Evolutionary conservation across 2,113 vertebrate genomes (phyloP), one percentile per base, ranked within the genome.

Genomic region (Phycodurus eques): DNA sequence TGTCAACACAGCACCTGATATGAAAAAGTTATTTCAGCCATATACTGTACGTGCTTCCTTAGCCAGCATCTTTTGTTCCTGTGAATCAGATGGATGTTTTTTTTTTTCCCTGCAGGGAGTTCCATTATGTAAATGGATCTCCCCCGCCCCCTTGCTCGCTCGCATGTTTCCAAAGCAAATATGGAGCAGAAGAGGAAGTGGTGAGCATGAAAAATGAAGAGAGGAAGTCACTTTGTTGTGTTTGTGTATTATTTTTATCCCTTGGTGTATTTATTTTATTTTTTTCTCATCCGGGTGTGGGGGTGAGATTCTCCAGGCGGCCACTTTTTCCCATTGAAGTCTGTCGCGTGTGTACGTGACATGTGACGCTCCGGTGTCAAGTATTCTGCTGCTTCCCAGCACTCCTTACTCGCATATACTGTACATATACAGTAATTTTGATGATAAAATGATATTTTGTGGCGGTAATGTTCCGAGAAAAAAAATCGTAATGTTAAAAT

Each of bases 291-390:
- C 5, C 4, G 8, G 2, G 44, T 12, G 20, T 22, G 33, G 42
- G 22, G 43, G 49, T 59, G 65, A 22, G 17, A 43, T 22, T 64
- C 65, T 44, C 53, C 73, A 53, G 13, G 1, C 43, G 8, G n/a
- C 63, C 43, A 31, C 22, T 66, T 47, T 47, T 64, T 47, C 44
- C n/a, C 42, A 27, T 75, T 74, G 63, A 44, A 35, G 78, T 46
- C 79, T 42, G 22, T 78, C 65, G 1, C 49, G 19, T n/a, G 64
- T 77, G 73, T 73, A 81, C 83, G 87, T 74, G 78, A 89, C 75
- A 89, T 88, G 80, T 87, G 80, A 44, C 74, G 75, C 72, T 69
- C 62, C 77, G 74, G 80, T 90, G 88, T 70, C 82, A 92, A 91
- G 84, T 86, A 78, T 73, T 84, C 73, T 84, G 72, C 44, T 14